Evolutionary conservation across 1,140 invertebrate species (phyloP), one percentile per base, ranked within the genome.

Genomic region (Ditylenchus dipsaci): DNA sequence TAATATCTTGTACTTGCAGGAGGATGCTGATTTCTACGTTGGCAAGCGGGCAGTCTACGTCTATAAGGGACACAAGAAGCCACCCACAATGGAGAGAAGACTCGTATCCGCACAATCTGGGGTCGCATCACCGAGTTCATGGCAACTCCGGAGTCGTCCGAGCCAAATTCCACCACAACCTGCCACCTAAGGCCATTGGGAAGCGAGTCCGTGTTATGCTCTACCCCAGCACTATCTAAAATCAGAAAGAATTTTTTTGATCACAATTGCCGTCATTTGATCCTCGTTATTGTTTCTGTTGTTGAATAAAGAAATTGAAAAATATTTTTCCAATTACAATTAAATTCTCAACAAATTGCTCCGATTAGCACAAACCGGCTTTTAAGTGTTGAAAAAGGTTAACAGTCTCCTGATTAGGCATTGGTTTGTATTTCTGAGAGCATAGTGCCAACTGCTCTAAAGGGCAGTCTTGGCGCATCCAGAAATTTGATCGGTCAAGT

Each of bases 81-180:
- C 69, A 89, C 92, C 79, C 91, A 91, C 69, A 91, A 91, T 57
- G 87, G 88, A 59, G 87, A 88, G 58, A 92, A 93, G 85, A 87
- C 86, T 67, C 85, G 85, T 60, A 87, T 97, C 69, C 89, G 95
- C 61, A 92, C 93, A n/a, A 96, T 99, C 83, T 99, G 95, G 95
- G 96, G 96, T 61, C 97, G 97, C 86, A 91, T 99, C 29, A 97
- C 93, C 88, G 94, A 72, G 88, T 91, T n/a, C 96, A 99, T 86
- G 96, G 96, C 72, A 94, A 91, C 84, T 90, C 90, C 78, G 96
- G 95, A 74, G 88, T 90, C 49, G 93, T 99, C 0, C 87, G 95
- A 76, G 96, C 96, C n/a, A 95, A 95, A 83, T 99, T 99, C 88
- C 90, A 89, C 84, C 89, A 88, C 80, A 98, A 99, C 87, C 87